phyloP scores from a whole-genome alignment of 2,888 invertebrate species.

The Aethes cnicana region DNA sequence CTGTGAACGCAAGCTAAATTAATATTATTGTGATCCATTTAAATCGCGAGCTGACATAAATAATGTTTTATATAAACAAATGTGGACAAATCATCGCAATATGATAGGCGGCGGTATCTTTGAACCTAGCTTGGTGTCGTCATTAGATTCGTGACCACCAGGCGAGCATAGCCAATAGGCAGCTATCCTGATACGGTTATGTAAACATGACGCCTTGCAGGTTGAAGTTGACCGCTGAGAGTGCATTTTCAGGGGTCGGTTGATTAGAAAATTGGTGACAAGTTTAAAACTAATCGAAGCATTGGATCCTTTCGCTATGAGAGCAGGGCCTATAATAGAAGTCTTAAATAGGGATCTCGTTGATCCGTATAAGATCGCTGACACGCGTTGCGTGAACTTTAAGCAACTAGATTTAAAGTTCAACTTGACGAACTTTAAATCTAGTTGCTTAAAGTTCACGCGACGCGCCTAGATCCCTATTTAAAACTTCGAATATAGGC shows the following conservation, averaged over 20 bases:
- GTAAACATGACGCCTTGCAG: constrained; percentile 58
- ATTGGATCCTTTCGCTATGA: too few relatives aligned
- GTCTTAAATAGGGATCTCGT: too few relatives aligned
- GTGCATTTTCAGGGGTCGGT: constrained; percentile 5
- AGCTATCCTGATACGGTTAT: constrained; percentile 58
- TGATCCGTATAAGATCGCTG: too few relatives aligned
- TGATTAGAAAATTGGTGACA: not conserved
- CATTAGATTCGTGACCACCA: constrained; percentile 68
- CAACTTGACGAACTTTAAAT: too few relatives aligned
- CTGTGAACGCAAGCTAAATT: not conserved
- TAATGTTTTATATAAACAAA: constrained; percentile 1
- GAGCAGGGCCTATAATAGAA: too few relatives aligned
- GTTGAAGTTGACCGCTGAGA: constrained; percentile 32
- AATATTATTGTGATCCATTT: not conserved
- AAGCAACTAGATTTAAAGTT: too few relatives aligned
- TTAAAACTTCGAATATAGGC: too few relatives aligned
- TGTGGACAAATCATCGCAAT: constrained; percentile 34
- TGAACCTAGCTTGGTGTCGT: constrained; percentile 52
- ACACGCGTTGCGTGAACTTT: too few relatives aligned
- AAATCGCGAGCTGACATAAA: not conserved
- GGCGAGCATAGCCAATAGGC: constrained; percentile 61
- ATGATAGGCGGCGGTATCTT: constrained; percentile 39
- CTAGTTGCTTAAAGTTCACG: too few relatives aligned
- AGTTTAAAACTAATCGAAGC: too few relatives aligned
- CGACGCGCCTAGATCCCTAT: too few relatives aligned